Base-by-base conservation (phyloP, 2,888 invertebrate genomes). In the Drosophila melanosoma region DNA sequence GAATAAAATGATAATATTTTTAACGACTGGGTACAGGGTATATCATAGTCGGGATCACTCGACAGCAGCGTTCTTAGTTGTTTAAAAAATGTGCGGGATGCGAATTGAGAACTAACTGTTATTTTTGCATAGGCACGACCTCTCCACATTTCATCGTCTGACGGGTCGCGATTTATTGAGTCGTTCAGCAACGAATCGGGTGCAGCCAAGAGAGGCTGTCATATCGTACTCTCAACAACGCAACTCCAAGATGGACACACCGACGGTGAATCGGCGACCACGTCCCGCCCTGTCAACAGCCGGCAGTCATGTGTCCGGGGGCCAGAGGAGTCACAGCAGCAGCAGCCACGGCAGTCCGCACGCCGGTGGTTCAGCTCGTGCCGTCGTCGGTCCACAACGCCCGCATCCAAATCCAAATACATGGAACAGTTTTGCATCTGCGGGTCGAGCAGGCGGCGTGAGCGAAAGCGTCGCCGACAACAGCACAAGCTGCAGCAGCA, bases 361-460 rank as follows among this genome's bases (percentile, higher is more conserved):
- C 76, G 76, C 75, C 85, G 90, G 58, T 91, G 91, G 91, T 77
- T 91, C 89, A 83, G 89, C 63, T 76, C 91, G 89, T 81, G 91
- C 82, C 82, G 91, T 56, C 78, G 91, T 33, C 82, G 91, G 74
- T 87, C 88, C 82, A 90, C 91, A 87, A 82, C 91, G 81, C 90
- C 92, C 81, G 89, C 92, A 82, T 84, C 92, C 86, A 93, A 93
- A 87, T 92, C 93, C 82, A 92, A 95, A 94, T 95, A 95, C 94
- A 94, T 95, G 95, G 95, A 95, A 94, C 95, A 95, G 86, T 95
- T 95, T 95, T 95, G 95, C 94, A 95, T 95, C 94, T 95, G 95
- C 94, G 91, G 95, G 93, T 94, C 95, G 82, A 89, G 90, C 56
- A 80, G 91, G 35, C 84, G 92, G 62, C 83, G 92, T 26, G 91